A percentile compares a stretch with the other conserved stretches of the same genome.
Conservation (phyloP, 2,797 vertebrate genomes). For the Hephaestus fuliginosus region DNA sequence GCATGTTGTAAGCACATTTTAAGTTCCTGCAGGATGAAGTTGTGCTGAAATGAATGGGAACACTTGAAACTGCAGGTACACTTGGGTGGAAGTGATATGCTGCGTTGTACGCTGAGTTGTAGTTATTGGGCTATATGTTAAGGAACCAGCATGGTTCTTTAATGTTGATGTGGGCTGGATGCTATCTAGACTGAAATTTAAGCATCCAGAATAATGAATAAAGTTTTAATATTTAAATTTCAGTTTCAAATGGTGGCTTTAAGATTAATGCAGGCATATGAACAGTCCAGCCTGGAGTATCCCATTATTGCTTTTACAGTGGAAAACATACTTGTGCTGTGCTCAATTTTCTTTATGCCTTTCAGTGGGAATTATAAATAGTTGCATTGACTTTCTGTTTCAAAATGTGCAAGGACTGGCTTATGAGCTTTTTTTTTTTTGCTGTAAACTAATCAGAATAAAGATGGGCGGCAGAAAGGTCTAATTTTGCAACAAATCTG, state of each 20-base stretch:
- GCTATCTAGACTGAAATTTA: neutral
- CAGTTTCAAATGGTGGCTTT: slow-evolving; percentile 15
- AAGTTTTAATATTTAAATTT: slow-evolving; percentile 15
- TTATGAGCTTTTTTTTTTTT: too few relatives aligned
- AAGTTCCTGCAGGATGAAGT: neutral
- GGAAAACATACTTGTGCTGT: neutral
- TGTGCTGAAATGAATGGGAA: slow-evolving; percentile 4
- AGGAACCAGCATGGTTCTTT: neutral
- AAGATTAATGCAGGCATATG: neutral
- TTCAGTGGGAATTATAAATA: neutral
- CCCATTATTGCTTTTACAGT: neutral
- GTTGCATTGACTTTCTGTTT: neutral
- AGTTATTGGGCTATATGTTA: neutral
- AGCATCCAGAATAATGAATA: neutral
- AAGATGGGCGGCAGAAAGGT: slow-evolving; percentile 12
- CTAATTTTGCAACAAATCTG: slow-evolving; percentile 35
- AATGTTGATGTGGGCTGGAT: neutral
- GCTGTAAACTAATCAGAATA: neutral
- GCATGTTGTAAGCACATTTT: neutral
- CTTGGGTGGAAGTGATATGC: neutral
- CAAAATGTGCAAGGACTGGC: neutral
- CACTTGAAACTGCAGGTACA: neutral
- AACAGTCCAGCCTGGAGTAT: neutral
- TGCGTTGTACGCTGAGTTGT: neutral
- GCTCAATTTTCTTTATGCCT: neutral